Evolutionary conservation across 2,888 invertebrate species (phyloP), one percentile per base, ranked within the genome.

Genomic region (Xylocampa areola): DNA sequence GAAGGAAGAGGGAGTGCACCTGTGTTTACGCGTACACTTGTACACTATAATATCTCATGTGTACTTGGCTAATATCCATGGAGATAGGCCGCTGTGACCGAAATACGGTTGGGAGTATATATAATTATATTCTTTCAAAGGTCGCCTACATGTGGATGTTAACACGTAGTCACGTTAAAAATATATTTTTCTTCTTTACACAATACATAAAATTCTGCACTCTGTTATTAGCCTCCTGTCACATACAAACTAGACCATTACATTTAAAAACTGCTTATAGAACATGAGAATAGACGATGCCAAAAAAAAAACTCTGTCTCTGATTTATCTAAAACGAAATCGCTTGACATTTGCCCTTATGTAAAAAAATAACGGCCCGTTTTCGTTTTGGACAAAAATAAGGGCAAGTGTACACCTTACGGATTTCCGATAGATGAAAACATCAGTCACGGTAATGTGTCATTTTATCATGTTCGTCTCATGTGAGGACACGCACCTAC

Each of bases 361-460:
- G 30, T 54, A 14, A 58, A 54, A 55, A 66, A 61, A n/a, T n/a
- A n/a, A 52, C 35, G 11, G 11, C 11, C 13, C 39, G 17, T 66
- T 64, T 63, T 52, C 39, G 44, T 73, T 58, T 61, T 29, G 19
- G 13, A 44, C 47, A 55, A 35, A 62, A 68, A 64, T 70, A 47
- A 69, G 45, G 35, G 52, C 35, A 53, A 54, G 62, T 43, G 40
- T 57, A 70, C 65, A 69, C 73, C 66, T 69, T 51, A 66, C 64
- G 60, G 65, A 75, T 79, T 67, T 58, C 55, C 66, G 57, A 79
- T 76, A 52, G 66, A 76, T 72, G 69, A 65, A 73, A 65, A 57
- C 76, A 80, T 80, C 68, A 72, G 52, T 81, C 76, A 71, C 39
- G 3, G 23, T 71, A 78, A 81, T 77, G 68, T 47, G 59, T 52